Base-by-base conservation (phyloP, 2,113 vertebrate genomes). In the Syrmaticus mikado region DNA sequence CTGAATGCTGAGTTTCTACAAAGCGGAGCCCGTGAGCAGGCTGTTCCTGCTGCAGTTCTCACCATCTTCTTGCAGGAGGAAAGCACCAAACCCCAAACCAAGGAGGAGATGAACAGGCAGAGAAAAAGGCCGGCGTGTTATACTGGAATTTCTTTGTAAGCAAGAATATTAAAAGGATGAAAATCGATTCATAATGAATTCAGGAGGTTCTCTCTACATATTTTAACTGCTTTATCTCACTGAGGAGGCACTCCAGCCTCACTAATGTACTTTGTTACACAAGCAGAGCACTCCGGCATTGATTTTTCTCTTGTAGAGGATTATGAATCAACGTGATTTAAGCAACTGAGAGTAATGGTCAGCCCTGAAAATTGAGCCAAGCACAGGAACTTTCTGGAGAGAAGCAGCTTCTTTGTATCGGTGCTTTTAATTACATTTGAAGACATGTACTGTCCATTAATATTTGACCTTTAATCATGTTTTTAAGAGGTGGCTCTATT, bases 251-350 rank as follows among this genome's bases (percentile, higher is more conserved):
- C 62, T 92, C 86, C 53, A 86, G 58, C 46, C 74, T 94, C 58
- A 65, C 85, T 94, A 85, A 87, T 58, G 81, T 14, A 25, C 3
- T 0, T 40, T 78, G 62, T 90, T 92, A 92, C 66, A 90, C 57
- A 87, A 82, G 83, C 53, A 87, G 57, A 89, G 70, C 79, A 70
- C 81, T 95, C 36, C 70, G 70, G 45, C 58, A 95, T 95, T 84
- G 95, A 94, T 96, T 95, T 90, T 96, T 87, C 66, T 93, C 70
- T 79, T 65, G 30, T 52, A 73, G 28, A 88, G 73, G 81, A 82
- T 72, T 87, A 89, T 85, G 74, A 86, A 93, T 86, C 77, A 57
- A 75, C 0, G 0, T 86, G 71, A 92, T 90, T 95, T 87, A 95
- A 92, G 45, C 50, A 89, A 84, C 34, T 45, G 13, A 84, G 70